Evolutionary conservation across 2,113 vertebrate species (phyloP).

Genomic region (Lepidiolamprologus cunningtoni): DNA sequence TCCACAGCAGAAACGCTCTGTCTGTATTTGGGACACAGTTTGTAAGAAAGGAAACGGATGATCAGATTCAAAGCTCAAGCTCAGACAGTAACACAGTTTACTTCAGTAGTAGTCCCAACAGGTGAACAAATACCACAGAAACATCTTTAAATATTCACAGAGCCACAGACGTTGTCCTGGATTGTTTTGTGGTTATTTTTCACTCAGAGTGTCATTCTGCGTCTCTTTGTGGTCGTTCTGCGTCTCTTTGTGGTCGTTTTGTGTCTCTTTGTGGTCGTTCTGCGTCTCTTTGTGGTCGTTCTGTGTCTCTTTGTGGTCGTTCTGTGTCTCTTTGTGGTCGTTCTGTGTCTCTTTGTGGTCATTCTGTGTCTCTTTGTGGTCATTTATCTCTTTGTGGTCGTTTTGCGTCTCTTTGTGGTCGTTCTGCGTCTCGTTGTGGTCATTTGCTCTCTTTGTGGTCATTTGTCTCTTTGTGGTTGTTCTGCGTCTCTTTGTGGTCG

Average conservation of each 20-base stretch:
- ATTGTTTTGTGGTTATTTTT: neutral
- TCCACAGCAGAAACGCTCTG: neutral
- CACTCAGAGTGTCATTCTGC: accelerated
- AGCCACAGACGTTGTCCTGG: neutral
- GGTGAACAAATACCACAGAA: neutral
- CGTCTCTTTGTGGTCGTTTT: accelerated
- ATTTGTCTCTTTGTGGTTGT: accelerated
- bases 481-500: accelerated
- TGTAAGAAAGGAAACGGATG: neutral
- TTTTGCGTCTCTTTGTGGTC: accelerated
- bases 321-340: accelerated
- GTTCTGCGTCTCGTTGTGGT: no score
- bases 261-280: accelerated
- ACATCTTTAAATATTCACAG: neutral
- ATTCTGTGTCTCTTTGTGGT: accelerated
- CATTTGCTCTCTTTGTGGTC: no score
- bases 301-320: accelerated
- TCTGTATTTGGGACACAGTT: neutral
- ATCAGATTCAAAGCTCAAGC: neutral
- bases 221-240: accelerated
- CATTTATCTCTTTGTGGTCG: accelerated
- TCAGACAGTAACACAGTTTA: neutral
- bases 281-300: accelerated
- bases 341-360: accelerated
- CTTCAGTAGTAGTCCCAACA: neutral